Base-by-base conservation (phyloP, 2,888 invertebrate genomes). In the Spodoptera littoralis region DNA sequence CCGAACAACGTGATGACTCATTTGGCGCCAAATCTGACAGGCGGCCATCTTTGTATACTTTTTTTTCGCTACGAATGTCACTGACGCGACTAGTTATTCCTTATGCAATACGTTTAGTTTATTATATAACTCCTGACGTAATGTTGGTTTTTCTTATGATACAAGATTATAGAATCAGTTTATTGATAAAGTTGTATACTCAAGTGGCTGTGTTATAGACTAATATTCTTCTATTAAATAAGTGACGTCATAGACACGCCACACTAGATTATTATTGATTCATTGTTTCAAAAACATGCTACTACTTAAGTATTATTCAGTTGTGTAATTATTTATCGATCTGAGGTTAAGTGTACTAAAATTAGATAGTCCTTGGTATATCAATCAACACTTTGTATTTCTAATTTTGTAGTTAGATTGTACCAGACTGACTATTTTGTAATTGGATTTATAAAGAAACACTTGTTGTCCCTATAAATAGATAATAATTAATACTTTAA, bases 1-100 rank as follows among this genome's bases (percentile, higher is more conserved):
- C 70, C 59, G 50, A 36, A 36, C 58, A 71, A 66, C 58, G 46
- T 18, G 50, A 65, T 79, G 78, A 80, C 36, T 79, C 78, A 79
- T 44, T 80, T 73, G 77, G 70, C 79, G 81, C 76, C 70, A 73
- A 76, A 69, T 54, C 65, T 68, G 60, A 72, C 55, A 27, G 63
- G 55, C 48, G 13, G 73, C 79, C 79, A 79, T 80, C 47, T 80
- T 80, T 44, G 60, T 63, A 43, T 70, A 18, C 24, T 70, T 55
- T 42, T 12, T 55, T 55, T 70, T 79, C 64, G 64, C 60, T 60
- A 58, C 64, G 54, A 76, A 76, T 71, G 73, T 70, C 64, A 67
- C 43, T 68, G 73, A 73, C 67, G 73, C 51, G 12, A n/a, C 13
- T 22, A 13, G 50, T 62, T 61, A 56, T 13, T 45, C 52, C 49